Conservation (phyloP, 2,797 vertebrate genomes). For the Sphenopsis melanotis region DNA sequence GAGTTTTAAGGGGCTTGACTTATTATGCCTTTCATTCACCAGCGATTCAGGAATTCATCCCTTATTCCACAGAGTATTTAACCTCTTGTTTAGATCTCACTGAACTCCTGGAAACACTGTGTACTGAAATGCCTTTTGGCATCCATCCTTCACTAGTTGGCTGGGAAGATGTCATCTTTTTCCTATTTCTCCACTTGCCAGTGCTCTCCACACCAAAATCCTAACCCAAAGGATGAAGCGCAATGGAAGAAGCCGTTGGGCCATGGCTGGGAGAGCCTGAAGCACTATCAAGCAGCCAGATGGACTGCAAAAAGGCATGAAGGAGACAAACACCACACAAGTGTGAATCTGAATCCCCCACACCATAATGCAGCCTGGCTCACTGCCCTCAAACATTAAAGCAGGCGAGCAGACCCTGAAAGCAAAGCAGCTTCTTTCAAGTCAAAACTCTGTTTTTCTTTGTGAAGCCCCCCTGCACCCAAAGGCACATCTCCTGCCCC, state of each 20-base stretch:
- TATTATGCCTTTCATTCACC: slow-evolving; percentile 17
- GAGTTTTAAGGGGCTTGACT: slow-evolving; percentile 28
- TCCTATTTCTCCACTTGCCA: background rate
- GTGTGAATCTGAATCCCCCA: slow-evolving; percentile 50
- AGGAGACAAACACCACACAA: slow-evolving; percentile 4
- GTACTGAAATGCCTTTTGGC: background rate
- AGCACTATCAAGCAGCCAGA: slow-evolving; percentile 29
- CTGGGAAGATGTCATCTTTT: background rate
- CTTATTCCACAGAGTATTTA: slow-evolving; percentile 38
- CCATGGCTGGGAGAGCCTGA: background rate
- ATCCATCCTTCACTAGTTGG: background rate
- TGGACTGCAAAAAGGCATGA: background rate
- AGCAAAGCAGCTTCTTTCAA: slow-evolving; percentile 34
- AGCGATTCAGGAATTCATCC: background rate
- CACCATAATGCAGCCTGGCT: slow-evolving; percentile 48
- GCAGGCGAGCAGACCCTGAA: background rate
- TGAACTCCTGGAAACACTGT: background rate
- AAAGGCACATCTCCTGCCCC: background rate
- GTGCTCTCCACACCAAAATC: background rate
- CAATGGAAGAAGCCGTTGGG: background rate
- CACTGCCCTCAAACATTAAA: slow-evolving; percentile 47
- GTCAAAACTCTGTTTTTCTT: background rate
- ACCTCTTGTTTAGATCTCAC: slow-evolving; percentile 20
- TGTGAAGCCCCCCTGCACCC: background rate
- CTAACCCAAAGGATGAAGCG: background rate